A percentile compares a stretch with the other conserved stretches of the same genome.
Conservation (phyloP, 53 echinoderm and acorn worm species). For the Arbacia lixula region DNA sequence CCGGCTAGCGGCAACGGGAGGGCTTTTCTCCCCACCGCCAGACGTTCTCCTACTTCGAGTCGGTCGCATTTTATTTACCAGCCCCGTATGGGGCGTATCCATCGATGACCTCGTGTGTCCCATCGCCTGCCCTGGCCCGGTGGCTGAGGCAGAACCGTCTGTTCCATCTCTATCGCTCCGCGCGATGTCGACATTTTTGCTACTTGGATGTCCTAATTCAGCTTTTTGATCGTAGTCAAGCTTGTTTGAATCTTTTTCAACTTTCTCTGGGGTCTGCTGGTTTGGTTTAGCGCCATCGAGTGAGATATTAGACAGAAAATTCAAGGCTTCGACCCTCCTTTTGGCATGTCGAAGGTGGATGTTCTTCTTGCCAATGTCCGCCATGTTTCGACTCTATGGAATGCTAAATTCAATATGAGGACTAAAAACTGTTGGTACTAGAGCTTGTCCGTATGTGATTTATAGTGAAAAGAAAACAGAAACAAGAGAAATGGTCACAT, state of each 20-base stretch:
- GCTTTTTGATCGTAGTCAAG: not conserved
- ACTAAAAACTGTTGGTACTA: no score
- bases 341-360: constrained; percentile 36
- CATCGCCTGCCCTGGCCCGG: constrained; percentile 5
- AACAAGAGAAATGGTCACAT: no score
- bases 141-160: not conserved
- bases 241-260: not conserved
- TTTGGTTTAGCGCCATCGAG: constrained; percentile 15
- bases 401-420: no score
- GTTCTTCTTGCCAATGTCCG: constrained; percentile 12
- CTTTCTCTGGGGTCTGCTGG: not conserved
- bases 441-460: no score
- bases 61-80: not conserved
- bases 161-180: constrained; percentile 33
- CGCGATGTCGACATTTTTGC: not conserved
- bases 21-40: constrained; percentile 36
- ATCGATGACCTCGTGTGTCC: constrained; percentile 22
- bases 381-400: constrained; percentile 52
- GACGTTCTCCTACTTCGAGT: constrained; percentile 16
- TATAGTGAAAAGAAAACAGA: no score
- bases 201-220: constrained; percentile 2
- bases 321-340: constrained; percentile 44
- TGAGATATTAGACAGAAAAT: constrained; percentile 50
- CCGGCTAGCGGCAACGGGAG: constrained; percentile 1
- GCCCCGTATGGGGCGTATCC: constrained; percentile 35